These are phyloP conservation scores for Chunga burmeisteri DNA, from an alignment of 2,113 vertebrate species.

Conservation along the genomic window DNA sequence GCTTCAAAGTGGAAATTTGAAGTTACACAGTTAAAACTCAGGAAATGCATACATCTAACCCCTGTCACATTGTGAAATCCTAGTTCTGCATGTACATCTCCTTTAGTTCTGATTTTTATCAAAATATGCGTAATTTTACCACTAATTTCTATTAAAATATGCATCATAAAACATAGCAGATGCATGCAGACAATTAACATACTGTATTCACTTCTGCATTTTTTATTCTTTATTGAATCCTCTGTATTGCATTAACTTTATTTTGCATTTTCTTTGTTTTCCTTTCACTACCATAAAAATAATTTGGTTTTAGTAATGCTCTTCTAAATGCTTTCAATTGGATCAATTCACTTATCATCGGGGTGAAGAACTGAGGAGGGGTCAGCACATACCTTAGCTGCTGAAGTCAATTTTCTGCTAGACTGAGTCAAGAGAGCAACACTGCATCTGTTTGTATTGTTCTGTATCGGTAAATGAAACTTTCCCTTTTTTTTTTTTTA, in stretches of 20 bases:
- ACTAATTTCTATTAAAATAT: slow-evolving; percentile 17
- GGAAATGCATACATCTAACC: neutral
- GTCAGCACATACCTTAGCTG: slow-evolving; percentile 34
- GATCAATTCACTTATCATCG: slow-evolving; percentile 4
- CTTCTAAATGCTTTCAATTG: slow-evolving; percentile 2
- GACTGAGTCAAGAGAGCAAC: slow-evolving; percentile 35
- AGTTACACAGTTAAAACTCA: neutral
- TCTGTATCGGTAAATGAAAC: slow-evolving; percentile 42
- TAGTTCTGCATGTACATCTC: neutral
- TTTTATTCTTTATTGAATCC: slow-evolving; percentile 28
- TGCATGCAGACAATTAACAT: slow-evolving; percentile 42
- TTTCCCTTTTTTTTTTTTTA: neutral
- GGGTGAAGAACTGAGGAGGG: slow-evolving; percentile 21
- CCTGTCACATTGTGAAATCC: neutral
- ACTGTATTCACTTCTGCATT: slow-evolving; percentile 29
- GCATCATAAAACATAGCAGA: slow-evolving; percentile 36
- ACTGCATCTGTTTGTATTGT: slow-evolving; percentile 41
- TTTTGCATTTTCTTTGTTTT: slow-evolving; percentile 50
- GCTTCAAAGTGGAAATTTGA: neutral
- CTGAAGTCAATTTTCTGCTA: slow-evolving; percentile 65
- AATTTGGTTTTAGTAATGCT: neutral
- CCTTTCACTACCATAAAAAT: neutral
- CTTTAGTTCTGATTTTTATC: neutral
- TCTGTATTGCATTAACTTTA: slow-evolving; percentile 31
- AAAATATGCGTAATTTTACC: neutral